These are phyloP conservation scores for Phylloscopus whistleri DNA, from an alignment of 2,113 vertebrate species.

Conservation along the genomic window DNA sequence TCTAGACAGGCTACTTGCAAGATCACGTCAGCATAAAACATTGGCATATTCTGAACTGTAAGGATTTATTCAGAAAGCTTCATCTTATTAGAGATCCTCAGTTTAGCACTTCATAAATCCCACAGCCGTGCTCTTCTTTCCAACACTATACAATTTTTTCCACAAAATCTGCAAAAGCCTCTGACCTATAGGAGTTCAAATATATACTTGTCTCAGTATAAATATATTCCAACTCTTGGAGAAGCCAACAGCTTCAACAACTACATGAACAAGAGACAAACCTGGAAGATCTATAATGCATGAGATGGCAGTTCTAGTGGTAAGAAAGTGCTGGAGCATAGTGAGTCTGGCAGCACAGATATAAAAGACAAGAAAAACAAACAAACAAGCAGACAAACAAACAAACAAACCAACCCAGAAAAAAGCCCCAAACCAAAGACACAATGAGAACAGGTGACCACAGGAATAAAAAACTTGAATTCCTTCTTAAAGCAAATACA, in stretches of 20 bases:
- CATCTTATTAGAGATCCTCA: neutral
- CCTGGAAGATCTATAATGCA: neutral
- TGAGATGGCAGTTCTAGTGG: neutral
- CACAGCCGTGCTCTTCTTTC: neutral
- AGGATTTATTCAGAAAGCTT: neutral
- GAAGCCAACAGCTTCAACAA: neutral
- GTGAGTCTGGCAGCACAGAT: neutral
- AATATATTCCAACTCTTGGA: neutral
- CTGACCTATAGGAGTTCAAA: neutral
- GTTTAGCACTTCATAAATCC: neutral
- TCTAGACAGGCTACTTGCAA: neutral
- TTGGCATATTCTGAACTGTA: neutral
- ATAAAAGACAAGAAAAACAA: neutral
- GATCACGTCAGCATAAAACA: neutral
- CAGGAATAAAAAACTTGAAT: neutral
- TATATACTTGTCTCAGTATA: neutral
- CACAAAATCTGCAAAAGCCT: neutral
- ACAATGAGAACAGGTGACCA: neutral
- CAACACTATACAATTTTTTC: neutral
- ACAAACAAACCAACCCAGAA: neutral
- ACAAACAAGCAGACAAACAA: too few species aligned
- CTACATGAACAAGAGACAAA: neutral
- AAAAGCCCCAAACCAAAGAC: neutral
- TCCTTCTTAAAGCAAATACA: neutral
- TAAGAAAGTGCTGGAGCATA: neutral